phyloP scores from a whole-genome alignment of 2,113 vertebrate genomes.

The Sula dactylatra region DNA sequence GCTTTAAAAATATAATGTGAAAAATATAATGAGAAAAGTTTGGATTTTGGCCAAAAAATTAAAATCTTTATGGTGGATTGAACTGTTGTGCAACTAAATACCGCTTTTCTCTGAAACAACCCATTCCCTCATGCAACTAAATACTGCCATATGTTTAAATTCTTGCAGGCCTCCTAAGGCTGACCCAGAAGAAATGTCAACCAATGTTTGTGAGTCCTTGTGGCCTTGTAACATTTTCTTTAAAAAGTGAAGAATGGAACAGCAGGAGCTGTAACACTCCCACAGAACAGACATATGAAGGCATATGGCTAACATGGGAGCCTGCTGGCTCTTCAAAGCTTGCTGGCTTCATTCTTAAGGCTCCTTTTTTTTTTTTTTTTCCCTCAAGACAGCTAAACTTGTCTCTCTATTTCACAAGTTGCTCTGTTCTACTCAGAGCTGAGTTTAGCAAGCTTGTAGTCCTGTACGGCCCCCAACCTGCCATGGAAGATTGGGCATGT shows the following conservation, averaged over 20 bases:
- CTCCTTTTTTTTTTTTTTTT: background rate
- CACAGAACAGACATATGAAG: conserved; percentile 59
- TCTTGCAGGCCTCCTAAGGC: conserved; percentile 52
- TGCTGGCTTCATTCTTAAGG: conserved; percentile 19
- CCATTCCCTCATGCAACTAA: conserved; percentile 41
- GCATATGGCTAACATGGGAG: conserved; percentile 63
- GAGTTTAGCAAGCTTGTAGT: background rate
- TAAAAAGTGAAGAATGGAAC: conserved; percentile 47
- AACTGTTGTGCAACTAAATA: conserved; percentile 33
- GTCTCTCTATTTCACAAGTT: background rate
- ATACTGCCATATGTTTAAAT: conserved; percentile 61
- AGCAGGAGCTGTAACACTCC: conserved; percentile 58
- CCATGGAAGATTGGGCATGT: rapidly evolving
- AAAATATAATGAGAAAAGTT: background rate
- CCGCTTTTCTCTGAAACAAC: background rate
- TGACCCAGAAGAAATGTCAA: conserved; percentile 68
- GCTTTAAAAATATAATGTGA: conserved; percentile 35
- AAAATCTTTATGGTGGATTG: conserved; percentile 19
- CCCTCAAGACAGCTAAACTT: background rate
- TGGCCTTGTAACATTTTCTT: conserved; percentile 55
- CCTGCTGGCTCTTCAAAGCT: conserved; percentile 53
- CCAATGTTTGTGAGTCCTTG: conserved; percentile 63
- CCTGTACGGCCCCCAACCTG: rapidly evolving
- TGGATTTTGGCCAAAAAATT: background rate
- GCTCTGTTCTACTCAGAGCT: background rate